These are phyloP conservation scores for Todus mexicanus DNA, from an alignment of 2,797 vertebrate species.

Conservation along the genomic window DNA sequence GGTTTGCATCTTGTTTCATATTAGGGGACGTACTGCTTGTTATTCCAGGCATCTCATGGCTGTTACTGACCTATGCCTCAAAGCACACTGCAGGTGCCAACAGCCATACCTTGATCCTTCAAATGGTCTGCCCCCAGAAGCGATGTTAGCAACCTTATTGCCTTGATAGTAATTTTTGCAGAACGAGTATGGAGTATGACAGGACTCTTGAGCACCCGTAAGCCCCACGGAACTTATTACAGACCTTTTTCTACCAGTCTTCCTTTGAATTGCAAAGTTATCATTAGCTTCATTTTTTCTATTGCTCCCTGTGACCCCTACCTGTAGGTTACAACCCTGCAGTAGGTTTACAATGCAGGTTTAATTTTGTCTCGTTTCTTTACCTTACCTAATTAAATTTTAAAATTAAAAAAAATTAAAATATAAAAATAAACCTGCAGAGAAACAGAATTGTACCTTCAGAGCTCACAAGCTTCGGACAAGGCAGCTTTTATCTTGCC, in stretches of 20 bases:
- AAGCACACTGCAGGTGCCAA: background rate
- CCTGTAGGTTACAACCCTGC: no score
- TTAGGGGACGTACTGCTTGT: background rate
- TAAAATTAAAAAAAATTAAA: background rate
- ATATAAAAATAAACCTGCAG: background rate
- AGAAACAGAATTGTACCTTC: background rate
- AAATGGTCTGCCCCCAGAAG: background rate
- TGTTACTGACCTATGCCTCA: background rate
- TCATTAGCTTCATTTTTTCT: background rate
- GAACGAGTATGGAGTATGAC: background rate
- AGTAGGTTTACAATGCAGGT: background rate
- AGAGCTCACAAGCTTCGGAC: background rate
- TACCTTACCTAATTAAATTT: background rate
- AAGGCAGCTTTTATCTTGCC: background rate
- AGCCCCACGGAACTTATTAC: background rate
- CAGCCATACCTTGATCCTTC: background rate
- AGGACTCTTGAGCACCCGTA: background rate
- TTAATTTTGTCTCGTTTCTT: background rate
- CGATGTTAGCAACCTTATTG: background rate
- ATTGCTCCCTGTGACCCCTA: background rate
- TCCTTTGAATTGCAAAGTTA: constrained; percentile 1
- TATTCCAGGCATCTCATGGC: background rate
- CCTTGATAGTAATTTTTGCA: background rate
- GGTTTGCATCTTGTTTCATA: background rate
- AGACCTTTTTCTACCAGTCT: background rate